Base-by-base conservation (phyloP, 1,140 invertebrate species). In the Apocrypta bakeri region DNA sequence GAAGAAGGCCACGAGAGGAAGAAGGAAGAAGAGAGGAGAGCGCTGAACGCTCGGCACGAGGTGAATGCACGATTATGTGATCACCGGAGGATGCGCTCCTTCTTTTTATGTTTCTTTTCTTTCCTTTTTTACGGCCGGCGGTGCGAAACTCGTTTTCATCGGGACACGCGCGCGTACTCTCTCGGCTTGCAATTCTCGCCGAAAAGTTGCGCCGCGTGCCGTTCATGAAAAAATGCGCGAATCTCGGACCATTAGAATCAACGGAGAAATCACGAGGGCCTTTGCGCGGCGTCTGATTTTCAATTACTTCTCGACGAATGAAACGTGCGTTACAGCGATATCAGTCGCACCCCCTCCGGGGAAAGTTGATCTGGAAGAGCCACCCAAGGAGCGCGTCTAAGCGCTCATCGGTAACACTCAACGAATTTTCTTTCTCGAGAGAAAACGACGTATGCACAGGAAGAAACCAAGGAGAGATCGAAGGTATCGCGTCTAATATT, bases 51-150 rank as follows among this genome's bases (percentile, higher is more conserved):
- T 25, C 66, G 48, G 61, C 75, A 77, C 61, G 87, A 88, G 90
- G 90, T 91, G 88, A 91, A 91, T 87, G 89, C 87, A 91, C 90
- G 90, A 91, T 91, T 91, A 91, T 91, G 89, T 89, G 90, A 91
- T 91, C 90, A 90, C 87, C 88, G 85, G 85, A 91, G 88, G 90
- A 90, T 89, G 88, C 87, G 85, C 87, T 87, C 84, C 83, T 86
- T 48, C 76, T 72, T 72, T 31, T 71, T 71, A 1, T n/a, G n/a
- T 29, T 27, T 24, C n/a, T 24, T 24, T 7, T 66, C 24, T 11
- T 29, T 29, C 0, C 24, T 75, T 72, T 71, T 82, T 82, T 77
- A 69, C 33, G 37, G n/a, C 56, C 66, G 29, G 17, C 69, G 64
- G 64, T 75, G 74, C 75, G 69, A 83, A 83, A 83, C 81, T 83